Base-by-base conservation (phyloP, 1,140 invertebrate species). In the Cotesia vestalis region DNA sequence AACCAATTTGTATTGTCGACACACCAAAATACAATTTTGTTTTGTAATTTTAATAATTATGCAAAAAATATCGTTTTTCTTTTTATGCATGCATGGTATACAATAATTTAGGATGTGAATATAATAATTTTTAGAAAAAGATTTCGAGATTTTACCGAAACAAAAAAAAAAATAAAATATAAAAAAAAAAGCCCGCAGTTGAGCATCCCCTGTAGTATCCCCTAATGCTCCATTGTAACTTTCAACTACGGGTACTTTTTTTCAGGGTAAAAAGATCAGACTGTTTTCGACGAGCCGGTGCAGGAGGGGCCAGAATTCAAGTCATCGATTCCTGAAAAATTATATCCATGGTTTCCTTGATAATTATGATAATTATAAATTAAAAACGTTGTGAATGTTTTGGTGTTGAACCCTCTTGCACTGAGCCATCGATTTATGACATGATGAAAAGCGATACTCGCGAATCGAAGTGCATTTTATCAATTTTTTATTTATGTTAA, bases 1-100 rank as follows among this genome's bases (percentile, higher is more conserved):
- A 75, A 80, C 76, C 78, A 84, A 85, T 82, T 75, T 84, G 76
- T 84, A 85, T 83, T 84, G 75, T 83, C 71, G 70, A 77, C 76
- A 78, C 81, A 78, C 80, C 73, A 83, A 73, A 79, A 76, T 83
- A 84, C 80, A 84, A 78, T 71, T 66, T 66, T 27, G 57, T 57
- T 35, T 69, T n/a, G 51, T 66, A 55, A 51, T 59, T 40, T 60
- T 34, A 38, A 66, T 68, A 34, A 17, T 6, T 57, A 35, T 68
- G 46, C 51, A 60, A 35, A 61, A 63, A 71, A 71, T 46, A 63
- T 71, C 11, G 40, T 46, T 51, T 69, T 46, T 69, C 40, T 60
- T 4, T 36, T 34, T 38, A 57, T 38, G 20, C 6, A 53, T 57
- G 9, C 46, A 51, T 40, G 60, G 61, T 61, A 4, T 34, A 27